Evolutionary conservation across 2,797 vertebrate genomes (phyloP).

Genomic region (Tamandua tetradactyla): DNA sequence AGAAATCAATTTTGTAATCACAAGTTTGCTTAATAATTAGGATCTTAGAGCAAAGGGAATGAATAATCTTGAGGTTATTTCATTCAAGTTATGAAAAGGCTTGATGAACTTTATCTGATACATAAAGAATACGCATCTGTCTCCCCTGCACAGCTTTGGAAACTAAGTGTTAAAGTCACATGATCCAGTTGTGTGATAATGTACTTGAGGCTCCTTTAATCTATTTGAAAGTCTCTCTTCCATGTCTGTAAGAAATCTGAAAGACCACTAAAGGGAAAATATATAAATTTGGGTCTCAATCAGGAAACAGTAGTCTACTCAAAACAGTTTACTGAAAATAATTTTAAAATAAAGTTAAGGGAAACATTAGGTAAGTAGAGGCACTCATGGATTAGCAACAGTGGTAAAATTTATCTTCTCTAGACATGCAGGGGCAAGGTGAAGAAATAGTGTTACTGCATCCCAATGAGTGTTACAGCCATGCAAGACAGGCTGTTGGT

Average conservation of each 20-base stretch:
- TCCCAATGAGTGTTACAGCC: no score
- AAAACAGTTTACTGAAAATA: constrained; percentile 39
- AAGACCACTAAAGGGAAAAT: neutral
- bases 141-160: neutral
- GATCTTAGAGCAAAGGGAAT: constrained; percentile 2
- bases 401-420: no score
- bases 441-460: no score
- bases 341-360: no score
- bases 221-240: neutral
- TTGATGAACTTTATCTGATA: neutral
- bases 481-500: no score
- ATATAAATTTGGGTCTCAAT: neutral
- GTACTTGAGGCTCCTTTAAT: constrained; percentile 9
- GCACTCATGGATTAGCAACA: no score
- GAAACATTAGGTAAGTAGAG: no score
- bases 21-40: constrained; percentile 15
- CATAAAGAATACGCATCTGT: neutral
- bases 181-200: neutral
- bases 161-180: constrained; percentile 32
- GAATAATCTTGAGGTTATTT: constrained; percentile 22
- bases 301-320: constrained; percentile 3
- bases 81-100: neutral
- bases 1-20: constrained; percentile 33
- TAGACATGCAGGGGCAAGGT: no score
- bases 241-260: constrained; percentile 9